A percentile compares a stretch with the other conserved stretches of the same genome.
Conservation (phyloP, 2,113 vertebrate genomes). For the Xenus cinereus region DNA sequence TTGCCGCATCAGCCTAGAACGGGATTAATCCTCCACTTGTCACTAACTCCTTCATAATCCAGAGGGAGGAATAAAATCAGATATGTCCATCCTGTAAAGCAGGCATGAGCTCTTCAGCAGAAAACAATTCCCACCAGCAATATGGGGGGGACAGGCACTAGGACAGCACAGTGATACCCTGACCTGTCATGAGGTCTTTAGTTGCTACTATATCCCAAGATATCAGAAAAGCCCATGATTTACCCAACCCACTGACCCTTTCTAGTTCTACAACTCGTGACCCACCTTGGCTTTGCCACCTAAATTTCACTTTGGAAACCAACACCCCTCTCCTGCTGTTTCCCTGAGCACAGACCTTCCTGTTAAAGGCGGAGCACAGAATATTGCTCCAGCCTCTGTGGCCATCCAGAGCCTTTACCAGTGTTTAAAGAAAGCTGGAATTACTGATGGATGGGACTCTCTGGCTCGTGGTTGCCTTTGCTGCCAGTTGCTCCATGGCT, state of each 20-base stretch:
- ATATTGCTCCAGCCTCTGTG: background rate
- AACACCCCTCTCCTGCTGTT: background rate
- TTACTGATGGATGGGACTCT: background rate
- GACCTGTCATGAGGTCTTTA: background rate
- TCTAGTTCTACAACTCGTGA: background rate
- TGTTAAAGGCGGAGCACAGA: fast-evolving
- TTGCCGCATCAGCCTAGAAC: background rate
- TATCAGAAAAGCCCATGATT: background rate
- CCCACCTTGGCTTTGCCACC: background rate
- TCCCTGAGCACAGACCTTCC: background rate
- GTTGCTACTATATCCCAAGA: background rate
- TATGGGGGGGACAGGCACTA: fast-evolving
- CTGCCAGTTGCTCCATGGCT: background rate
- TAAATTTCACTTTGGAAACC: background rate
- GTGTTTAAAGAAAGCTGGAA: background rate
- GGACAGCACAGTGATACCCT: background rate
- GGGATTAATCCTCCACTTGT: background rate
- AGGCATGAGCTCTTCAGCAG: background rate
- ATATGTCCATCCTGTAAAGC: background rate
- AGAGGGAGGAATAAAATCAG: background rate
- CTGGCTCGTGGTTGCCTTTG: background rate
- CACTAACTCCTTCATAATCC: background rate
- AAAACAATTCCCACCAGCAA: background rate
- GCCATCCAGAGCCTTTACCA: background rate
- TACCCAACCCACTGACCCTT: background rate